phyloP scores from a whole-genome alignment of 2,888 invertebrate genomes.

The Pseudanteris insignis region DNA sequence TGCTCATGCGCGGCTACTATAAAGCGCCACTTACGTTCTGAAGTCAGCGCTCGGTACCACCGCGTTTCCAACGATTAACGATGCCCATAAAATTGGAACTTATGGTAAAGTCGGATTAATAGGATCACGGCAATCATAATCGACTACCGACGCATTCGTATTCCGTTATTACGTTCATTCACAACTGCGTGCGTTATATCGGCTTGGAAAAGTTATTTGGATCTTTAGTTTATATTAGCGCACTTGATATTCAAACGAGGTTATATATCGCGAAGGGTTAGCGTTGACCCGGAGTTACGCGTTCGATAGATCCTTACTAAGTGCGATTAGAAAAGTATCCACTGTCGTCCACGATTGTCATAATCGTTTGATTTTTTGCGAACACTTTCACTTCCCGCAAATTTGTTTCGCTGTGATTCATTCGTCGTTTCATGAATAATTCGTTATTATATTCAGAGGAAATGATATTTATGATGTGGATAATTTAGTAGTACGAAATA shows the following conservation, averaged over 20 bases:
- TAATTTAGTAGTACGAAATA: too few species aligned
- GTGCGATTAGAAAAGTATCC: too few species aligned
- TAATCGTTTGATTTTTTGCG: too few species aligned
- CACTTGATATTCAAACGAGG: conserved; percentile 24
- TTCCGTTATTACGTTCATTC: conserved; percentile 32
- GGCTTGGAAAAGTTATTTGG: conserved; percentile 20
- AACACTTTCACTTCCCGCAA: too few species aligned
- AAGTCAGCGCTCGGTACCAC: conserved; percentile 43
- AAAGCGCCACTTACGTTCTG: neutral
- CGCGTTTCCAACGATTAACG: conserved; percentile 39
- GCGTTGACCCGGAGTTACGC: too few species aligned
- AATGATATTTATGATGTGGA: too few species aligned
- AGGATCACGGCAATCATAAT: conserved; percentile 37
- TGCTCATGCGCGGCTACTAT: conserved; percentile 47
- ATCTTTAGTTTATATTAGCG: conserved; percentile 32
- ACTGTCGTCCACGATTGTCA: too few species aligned
- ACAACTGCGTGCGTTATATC: conserved; percentile 10
- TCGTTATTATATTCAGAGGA: too few species aligned
- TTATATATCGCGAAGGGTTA: too few species aligned
- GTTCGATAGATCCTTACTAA: too few species aligned
- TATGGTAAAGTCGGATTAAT: conserved; percentile 40
- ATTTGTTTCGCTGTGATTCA: too few species aligned
- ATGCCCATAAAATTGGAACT: conserved; percentile 41
- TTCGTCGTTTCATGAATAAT: too few species aligned
- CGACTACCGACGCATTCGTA: conserved; percentile 27